These are phyloP conservation scores for Eristalis pertinax DNA, from an alignment of 2,888 invertebrate genomes.

Conservation along the genomic window DNA sequence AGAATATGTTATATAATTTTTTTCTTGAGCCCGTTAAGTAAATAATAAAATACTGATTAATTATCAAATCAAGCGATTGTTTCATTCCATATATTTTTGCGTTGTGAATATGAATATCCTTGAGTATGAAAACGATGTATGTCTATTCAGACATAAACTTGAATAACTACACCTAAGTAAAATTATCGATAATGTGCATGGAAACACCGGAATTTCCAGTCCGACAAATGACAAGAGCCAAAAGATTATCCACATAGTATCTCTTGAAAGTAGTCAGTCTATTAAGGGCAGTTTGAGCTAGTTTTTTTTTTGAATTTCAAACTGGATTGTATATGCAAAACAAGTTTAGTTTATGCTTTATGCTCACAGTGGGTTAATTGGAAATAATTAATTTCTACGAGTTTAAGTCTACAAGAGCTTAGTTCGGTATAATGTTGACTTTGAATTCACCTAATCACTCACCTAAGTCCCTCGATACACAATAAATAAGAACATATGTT, in stretches of 20 bases:
- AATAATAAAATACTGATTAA: not conserved
- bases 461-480: not conserved
- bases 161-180: conserved; percentile 1
- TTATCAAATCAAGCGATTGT: not conserved
- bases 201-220: conserved; percentile 62
- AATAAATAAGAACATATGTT: not conserved
- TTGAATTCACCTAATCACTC: conserved; percentile 37
- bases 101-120: not conserved
- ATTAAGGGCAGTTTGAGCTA: conserved; percentile 54
- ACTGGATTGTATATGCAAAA: conserved; percentile 24
- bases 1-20: conserved; percentile 5
- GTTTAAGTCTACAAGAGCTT: conserved; percentile 2
- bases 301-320: conserved; percentile 6
- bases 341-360: conserved; percentile 16
- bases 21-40: not conserved
- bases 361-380: conserved; percentile 33
- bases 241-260: conserved; percentile 11
- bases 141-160: not conserved
- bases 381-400: not conserved
- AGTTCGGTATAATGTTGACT: conserved; percentile 29
- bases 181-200: conserved; percentile 16
- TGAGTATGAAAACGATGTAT: not conserved
- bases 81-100: conserved; percentile 3
- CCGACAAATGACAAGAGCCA: conserved; percentile 14
- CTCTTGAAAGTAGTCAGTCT: conserved; percentile 26